Percentiles rank a stretch among this genome's conserved stretches.
phyloP scores from a whole-genome alignment of 2,888 invertebrate species.

The Drosophila maculinotata region DNA sequence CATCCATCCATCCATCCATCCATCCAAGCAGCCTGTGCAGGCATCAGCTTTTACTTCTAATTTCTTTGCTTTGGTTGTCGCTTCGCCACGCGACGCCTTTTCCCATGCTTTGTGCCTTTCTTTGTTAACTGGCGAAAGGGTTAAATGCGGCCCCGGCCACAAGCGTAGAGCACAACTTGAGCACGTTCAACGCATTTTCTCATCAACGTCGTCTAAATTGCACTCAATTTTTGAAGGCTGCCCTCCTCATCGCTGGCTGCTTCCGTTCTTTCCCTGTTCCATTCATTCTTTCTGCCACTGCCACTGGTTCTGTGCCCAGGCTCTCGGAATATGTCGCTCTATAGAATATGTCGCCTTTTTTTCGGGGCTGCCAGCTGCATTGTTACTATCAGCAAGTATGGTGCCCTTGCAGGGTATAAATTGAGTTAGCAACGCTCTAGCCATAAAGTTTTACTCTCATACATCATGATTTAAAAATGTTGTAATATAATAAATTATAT shows the following conservation, averaged over 20 bases:
- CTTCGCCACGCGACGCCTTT: too few relatives aligned
- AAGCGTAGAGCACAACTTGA: slow-evolving; percentile 75
- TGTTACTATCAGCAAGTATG: slow-evolving; percentile 42
- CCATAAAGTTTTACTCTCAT: neutral
- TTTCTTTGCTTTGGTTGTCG: slow-evolving; percentile 51
- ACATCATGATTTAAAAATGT: neutral
- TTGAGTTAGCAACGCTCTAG: slow-evolving; percentile 15
- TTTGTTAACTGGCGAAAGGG: slow-evolving; percentile 73
- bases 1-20: slow-evolving; percentile 6
- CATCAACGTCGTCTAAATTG: slow-evolving; percentile 79
- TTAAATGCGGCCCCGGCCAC: slow-evolving; percentile 59
- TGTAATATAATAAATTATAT: too few relatives aligned
- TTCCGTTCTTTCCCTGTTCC: slow-evolving; percentile 45
- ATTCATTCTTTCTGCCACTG: slow-evolving; percentile 23
- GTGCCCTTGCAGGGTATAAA: slow-evolving; percentile 39
- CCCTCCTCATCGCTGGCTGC: slow-evolving; percentile 39
- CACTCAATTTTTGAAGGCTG: slow-evolving; percentile 82
- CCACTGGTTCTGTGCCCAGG: slow-evolving; percentile 11
- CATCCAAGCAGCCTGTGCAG: slow-evolving; percentile 1
- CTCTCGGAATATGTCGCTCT: too few relatives aligned
- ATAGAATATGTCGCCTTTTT: slow-evolving; percentile 56
- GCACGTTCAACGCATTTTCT: slow-evolving; percentile 81
- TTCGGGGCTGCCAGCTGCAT: slow-evolving; percentile 57
- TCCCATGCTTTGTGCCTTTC: slow-evolving; percentile 48
- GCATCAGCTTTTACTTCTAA: slow-evolving; percentile 50